Percentiles rank a stretch among this genome's conserved stretches.
phyloP scores from a whole-genome alignment of 1,140 invertebrate genomes.

The Doryteuthis pealeii region DNA sequence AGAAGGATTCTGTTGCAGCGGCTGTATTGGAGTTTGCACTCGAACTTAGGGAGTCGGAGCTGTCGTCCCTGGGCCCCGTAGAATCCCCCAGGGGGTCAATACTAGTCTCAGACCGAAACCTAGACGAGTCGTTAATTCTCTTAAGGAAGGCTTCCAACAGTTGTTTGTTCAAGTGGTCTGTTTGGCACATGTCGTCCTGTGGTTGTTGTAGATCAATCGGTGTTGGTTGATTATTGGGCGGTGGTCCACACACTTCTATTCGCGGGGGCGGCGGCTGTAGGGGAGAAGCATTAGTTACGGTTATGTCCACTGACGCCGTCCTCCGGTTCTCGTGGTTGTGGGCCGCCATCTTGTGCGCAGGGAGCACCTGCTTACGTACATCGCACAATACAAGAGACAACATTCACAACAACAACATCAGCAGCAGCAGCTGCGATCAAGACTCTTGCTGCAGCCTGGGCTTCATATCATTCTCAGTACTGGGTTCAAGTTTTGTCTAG shows the following conservation, averaged over 20 bases:
- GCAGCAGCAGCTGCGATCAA: too few relatives aligned
- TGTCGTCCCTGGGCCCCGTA: not conserved
- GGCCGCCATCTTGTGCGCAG: not conserved
- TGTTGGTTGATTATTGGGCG: not conserved
- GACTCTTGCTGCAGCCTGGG: too few relatives aligned
- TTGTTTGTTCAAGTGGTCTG: slow-evolving; percentile 44
- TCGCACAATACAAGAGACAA: not conserved
- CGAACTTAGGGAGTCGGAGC: not conserved
- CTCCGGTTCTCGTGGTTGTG: not conserved
- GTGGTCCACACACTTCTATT: slow-evolving; percentile 3
- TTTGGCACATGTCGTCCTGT: slow-evolving; percentile 36
- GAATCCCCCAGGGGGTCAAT: not conserved
- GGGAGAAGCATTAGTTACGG: too few relatives aligned
- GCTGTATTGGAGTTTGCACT: not conserved
- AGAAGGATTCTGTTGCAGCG: not conserved
- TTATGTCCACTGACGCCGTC: not conserved
- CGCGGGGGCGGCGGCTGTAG: not conserved
- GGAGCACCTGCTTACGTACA: not conserved
- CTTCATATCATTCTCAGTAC: too few relatives aligned
- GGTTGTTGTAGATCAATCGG: slow-evolving; percentile 8
- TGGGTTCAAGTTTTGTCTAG: too few relatives aligned
- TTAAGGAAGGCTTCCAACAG: slow-evolving; percentile 38
- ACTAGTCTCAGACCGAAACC: not conserved
- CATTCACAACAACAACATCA: too few relatives aligned
- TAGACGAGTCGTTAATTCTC: slow-evolving; percentile 26